These are phyloP conservation scores for Pitta sordida DNA, from an alignment of 2,113 vertebrate species.

Conservation along the genomic window DNA sequence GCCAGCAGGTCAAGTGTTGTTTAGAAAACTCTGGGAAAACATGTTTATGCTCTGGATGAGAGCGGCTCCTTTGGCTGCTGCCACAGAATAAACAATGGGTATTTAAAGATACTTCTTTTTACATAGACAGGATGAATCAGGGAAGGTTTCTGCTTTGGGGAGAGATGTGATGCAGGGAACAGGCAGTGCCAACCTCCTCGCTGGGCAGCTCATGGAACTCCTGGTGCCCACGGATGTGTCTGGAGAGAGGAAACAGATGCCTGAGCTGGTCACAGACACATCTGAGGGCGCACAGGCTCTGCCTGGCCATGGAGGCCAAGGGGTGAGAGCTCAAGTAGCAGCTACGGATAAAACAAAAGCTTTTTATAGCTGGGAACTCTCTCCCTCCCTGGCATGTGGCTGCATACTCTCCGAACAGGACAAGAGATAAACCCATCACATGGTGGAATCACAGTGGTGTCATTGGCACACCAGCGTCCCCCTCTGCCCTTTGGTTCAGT, in stretches of 20 bases:
- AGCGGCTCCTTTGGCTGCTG: neutral
- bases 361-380: constrained; percentile 35
- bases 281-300: neutral
- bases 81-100: neutral
- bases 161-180: neutral
- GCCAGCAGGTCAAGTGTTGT: neutral
- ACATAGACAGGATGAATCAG: neutral
- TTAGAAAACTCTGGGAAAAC: constrained; percentile 26
- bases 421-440: neutral
- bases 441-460: fast-evolving
- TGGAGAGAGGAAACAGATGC: neutral
- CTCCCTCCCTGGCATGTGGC: neutral
- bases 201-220: neutral
- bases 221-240: neutral
- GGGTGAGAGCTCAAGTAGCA: neutral
- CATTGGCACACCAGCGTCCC: neutral
- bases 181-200: neutral
- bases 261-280: neutral
- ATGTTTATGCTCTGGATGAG: neutral
- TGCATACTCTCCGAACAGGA: neutral
- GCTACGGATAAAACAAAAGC: neutral
- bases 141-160: neutral
- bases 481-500: neutral
- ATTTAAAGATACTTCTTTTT: neutral
- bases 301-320: neutral